Evolutionary conservation across 2,888 invertebrate species (phyloP), one percentile per base, ranked within the genome.

Genomic region (Hirtodrosophila cameraria): DNA sequence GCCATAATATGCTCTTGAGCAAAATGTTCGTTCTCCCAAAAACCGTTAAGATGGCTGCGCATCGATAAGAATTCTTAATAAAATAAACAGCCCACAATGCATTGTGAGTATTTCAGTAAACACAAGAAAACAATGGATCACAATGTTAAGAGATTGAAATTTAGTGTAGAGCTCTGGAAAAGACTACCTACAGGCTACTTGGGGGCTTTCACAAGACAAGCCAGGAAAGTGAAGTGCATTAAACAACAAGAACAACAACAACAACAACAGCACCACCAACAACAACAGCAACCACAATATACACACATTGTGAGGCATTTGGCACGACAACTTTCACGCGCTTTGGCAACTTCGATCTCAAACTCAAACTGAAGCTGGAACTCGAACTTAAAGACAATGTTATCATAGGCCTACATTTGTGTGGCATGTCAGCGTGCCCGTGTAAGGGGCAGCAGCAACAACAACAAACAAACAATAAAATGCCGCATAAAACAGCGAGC

Each of bases 381-480:
- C 38, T 31, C 15, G 18, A 62, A 27, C 15, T 25, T 39, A 27
- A 66, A 79, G 77, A 84, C 78, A 79, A 79, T 79, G 84, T 77
- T 79, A 79, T 84, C 81, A 84, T 81, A 79, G 81, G 81, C 84
- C 74, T 70, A 81, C 76, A 78, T 83, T 82, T 77, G 79, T 82
- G 83, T 79, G 68, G 79, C 64, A 76, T 74, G 60, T 46, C 50
- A 49, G 42, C 35, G 20, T 15, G 42, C 20, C 16, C 9, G n/a
- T 39, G 25, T 39, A 50, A 53, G 46, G 35, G 43, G 50, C 57
- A 27, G 35, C 45, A 16, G 25, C 52, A 33, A n/a, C 50, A 36
- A 16, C 62, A 28, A 27, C 30, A 62, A 60, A 52, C 36, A 49
- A 41, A 46, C 52, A 42, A 48, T 42, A 46, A 52, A 45, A 41